A percentile compares a stretch with the other conserved stretches of the same genome.
Evolutionary conservation across 2,797 vertebrate species (phyloP).

Genomic region (Pangasius mekongensis): DNA sequence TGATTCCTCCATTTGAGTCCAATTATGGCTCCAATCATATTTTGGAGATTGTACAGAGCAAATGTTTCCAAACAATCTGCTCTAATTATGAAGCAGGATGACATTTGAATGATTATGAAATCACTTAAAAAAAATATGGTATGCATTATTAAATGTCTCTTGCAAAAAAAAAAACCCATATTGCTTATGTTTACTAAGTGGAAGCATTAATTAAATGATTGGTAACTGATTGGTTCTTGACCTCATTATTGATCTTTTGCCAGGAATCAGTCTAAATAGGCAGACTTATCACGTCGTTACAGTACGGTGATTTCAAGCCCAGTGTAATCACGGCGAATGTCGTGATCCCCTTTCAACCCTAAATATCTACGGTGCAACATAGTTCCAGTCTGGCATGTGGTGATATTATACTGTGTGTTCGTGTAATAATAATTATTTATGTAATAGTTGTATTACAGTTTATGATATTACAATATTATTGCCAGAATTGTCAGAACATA

Average conservation of each 20-base stretch:
- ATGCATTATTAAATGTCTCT: neutral
- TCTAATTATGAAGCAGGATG: neutral
- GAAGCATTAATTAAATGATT: neutral
- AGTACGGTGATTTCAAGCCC: neutral
- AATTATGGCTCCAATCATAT: conserved; percentile 26
- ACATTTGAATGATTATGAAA: neutral
- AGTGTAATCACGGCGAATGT: neutral
- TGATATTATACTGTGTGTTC: neutral
- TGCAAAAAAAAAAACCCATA: neutral
- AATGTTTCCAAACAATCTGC: conserved; percentile 14
- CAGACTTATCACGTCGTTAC: neutral
- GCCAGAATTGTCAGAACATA: neutral
- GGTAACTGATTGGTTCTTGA: neutral
- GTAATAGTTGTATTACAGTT: neutral
- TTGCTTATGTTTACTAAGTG: neutral
- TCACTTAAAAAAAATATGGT: neutral
- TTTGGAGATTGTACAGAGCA: conserved; percentile 21
- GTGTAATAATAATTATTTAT: neutral
- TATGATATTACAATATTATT: neutral
- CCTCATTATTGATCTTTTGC: neutral
- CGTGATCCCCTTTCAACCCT: neutral
- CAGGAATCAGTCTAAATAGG: neutral
- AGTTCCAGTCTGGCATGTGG: neutral
- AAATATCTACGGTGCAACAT: neutral
- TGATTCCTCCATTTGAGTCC: conserved; percentile 28